Conservation (phyloP, 2,888 invertebrate genomes). For the Spodoptera picta region DNA sequence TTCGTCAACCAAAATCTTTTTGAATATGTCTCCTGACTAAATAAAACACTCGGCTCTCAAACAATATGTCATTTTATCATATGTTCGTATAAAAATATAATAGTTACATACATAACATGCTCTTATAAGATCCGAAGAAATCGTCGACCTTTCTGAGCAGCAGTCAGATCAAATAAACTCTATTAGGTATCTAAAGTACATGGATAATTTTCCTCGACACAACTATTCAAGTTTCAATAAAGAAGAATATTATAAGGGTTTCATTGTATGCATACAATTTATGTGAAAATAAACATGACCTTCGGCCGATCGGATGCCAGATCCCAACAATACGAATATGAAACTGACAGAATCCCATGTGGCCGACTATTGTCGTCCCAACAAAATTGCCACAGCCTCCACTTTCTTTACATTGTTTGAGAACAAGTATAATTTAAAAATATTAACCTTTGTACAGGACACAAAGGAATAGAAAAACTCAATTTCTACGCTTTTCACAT, state of each 20-base stretch:
- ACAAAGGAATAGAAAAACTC: slow-evolving; percentile 35
- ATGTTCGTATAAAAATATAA: too few species aligned
- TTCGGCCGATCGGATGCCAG: slow-evolving; percentile 57
- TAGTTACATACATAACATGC: too few species aligned
- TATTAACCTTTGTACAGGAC: slow-evolving; percentile 42
- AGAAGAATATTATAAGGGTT: slow-evolving; percentile 46
- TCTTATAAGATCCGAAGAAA: slow-evolving; percentile 8
- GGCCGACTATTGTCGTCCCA: slow-evolving; percentile 63
- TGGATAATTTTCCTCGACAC: slow-evolving; percentile 28
- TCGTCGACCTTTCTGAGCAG: slow-evolving; percentile 4
- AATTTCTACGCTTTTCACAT: slow-evolving; percentile 10
- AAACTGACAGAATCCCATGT: slow-evolving; percentile 58
- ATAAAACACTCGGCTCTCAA: neutral
- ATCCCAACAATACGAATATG: slow-evolving; percentile 50
- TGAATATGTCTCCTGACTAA: too few species aligned
- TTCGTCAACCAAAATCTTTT: too few species aligned
- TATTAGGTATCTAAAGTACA: slow-evolving; percentile 8
- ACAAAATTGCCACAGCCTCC: slow-evolving; percentile 60
- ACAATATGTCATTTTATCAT: too few species aligned
- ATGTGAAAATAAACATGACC: slow-evolving; percentile 61
- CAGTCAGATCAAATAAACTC: slow-evolving; percentile 8
- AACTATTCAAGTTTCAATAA: slow-evolving; percentile 37
- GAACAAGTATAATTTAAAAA: slow-evolving; percentile 59
- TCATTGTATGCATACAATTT: slow-evolving; percentile 62
- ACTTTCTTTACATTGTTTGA: slow-evolving; percentile 61